A percentile compares a stretch with the other conserved stretches of the same genome.
phyloP scores from a whole-genome alignment of 2,888 invertebrate species.

The Gnatocerus cornutus region DNA sequence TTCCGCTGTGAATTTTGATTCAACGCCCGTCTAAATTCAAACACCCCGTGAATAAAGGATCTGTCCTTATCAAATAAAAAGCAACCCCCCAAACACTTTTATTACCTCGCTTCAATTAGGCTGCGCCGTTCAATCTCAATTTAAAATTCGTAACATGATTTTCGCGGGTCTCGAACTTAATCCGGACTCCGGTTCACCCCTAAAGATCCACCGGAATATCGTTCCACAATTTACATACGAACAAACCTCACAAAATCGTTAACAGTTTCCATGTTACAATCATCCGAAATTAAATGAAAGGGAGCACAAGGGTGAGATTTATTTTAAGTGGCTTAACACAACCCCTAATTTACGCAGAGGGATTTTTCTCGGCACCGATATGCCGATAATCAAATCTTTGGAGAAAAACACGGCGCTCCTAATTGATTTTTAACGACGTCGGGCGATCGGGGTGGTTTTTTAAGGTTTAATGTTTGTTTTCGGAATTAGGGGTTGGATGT shows the following conservation, averaged over 20 bases:
- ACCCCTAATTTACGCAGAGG: conserved; percentile 35
- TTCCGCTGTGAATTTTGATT: too few relatives aligned
- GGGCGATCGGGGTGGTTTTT: neutral
- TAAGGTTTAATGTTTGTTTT: conserved; percentile 28
- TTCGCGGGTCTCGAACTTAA: conserved; percentile 49
- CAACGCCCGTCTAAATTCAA: neutral
- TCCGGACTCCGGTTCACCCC: conserved; percentile 35
- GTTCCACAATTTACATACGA: conserved; percentile 40
- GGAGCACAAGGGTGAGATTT: conserved; percentile 27
- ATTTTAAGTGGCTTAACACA: conserved; percentile 31
- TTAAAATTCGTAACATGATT: conserved; percentile 50
- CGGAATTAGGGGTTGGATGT: conserved; percentile 6
- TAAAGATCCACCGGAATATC: conserved; percentile 33
- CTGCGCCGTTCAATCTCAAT: conserved; percentile 48
- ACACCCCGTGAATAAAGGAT: conserved; percentile 15
- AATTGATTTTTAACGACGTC: conserved; percentile 64
- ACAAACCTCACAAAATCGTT: conserved; percentile 43
- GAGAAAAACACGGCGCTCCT: conserved; percentile 49
- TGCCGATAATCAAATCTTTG: neutral
- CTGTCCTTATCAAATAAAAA: conserved; percentile 26
- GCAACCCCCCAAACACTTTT: conserved; percentile 36
- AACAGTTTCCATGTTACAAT: conserved; percentile 40
- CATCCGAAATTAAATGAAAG: conserved; percentile 27
- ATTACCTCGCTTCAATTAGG: conserved; percentile 47
- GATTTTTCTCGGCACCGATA: conserved; percentile 21